Base-by-base conservation (phyloP, 1,140 invertebrate genomes). In the Chlorops oryzae region DNA sequence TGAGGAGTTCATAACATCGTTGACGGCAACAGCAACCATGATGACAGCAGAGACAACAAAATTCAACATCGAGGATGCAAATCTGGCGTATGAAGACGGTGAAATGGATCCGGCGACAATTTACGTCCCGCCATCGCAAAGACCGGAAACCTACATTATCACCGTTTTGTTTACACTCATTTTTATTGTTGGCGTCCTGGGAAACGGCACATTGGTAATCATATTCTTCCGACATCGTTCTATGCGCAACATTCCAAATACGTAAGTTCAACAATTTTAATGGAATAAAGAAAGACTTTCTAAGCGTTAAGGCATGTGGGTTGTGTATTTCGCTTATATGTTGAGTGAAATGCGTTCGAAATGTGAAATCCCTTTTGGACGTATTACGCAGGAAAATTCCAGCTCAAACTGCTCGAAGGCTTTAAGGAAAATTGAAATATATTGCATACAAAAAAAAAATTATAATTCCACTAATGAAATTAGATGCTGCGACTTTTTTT, bases 241-340 rank as follows among this genome's bases (percentile, higher is more conserved):
- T 7, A 88, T 91, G 85, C 77, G 87, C 52, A 93, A 87, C 67
- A 84, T 90, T 0, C 90, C 91, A 6, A 94, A 95, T 67, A 91
- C 86, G 72, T 90, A 86, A 79, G 88, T 91, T n/a, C n/a, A n/a
- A n/a, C n/a, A n/a, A n/a, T n/a, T n/a, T n/a, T n/a, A n/a, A n/a
- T n/a, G n/a, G n/a, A n/a, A n/a, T n/a, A n/a, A n/a, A n/a, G n/a
- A n/a, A n/a, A n/a, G n/a, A n/a, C n/a, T n/a, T n/a, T n/a, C n/a
- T n/a, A n/a, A n/a, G n/a, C n/a, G n/a, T n/a, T n/a, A n/a, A n/a
- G n/a, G n/a, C n/a, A n/a, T n/a, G n/a, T n/a, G n/a, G n/a, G n/a
- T n/a, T n/a, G n/a, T n/a, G n/a, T n/a, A n/a, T n/a, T n/a, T n/a
- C n/a, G n/a, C n/a, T n/a, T n/a, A n/a, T n/a, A n/a, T n/a, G n/a